Base-by-base conservation (phyloP, 2,888 invertebrate species). In the Platycnemis pennipes region DNA sequence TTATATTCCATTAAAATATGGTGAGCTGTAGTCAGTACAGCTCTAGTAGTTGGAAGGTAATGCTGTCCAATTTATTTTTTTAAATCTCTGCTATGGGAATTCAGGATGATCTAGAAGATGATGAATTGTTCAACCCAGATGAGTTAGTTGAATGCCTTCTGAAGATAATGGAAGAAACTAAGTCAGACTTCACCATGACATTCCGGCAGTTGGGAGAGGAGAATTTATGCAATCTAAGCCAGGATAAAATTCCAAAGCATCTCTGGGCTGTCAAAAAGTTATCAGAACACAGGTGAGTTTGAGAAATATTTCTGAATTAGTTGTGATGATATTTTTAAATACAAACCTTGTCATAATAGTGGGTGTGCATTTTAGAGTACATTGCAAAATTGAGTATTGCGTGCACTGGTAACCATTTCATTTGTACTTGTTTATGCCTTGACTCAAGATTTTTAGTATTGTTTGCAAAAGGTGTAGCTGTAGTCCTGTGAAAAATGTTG, bases 161-260 rank as follows among this genome's bases (percentile, higher is more conserved):
- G 31, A 97, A 97, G 46, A 97, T 97, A 96, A 97, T 98, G 97
- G 97, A 97, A 95, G 97, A 97, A 94, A 97, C 97, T 0, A 97
- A 97, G 42, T 97, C 97, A 16, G 98, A 98, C 96, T 98, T 98
- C 95, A 98, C 98, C 0, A 96, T 97, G 95, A 97, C 97, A 0
- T 97, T 97, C 95, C 96, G 97, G 94, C 97, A 97, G 95, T 96
- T 97, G 31, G 97, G 97, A 94, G 97, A 97, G 96, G 97, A 97
- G 95, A 94, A 95, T 94, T 96, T 97, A 0, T 95, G 96, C 94
- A 96, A 97, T 95, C 96, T 97, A 96, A 96, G 96, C 19, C 96
- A 96, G 77, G 96, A 96, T 94, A 95, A 95, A 0, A 96, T 96
- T 94, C 86, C 97, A 16, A 96, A 96, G 16, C 96, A 96, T 94